Conservation (phyloP, 2,888 invertebrate genomes). For the Pheosia tremula region DNA sequence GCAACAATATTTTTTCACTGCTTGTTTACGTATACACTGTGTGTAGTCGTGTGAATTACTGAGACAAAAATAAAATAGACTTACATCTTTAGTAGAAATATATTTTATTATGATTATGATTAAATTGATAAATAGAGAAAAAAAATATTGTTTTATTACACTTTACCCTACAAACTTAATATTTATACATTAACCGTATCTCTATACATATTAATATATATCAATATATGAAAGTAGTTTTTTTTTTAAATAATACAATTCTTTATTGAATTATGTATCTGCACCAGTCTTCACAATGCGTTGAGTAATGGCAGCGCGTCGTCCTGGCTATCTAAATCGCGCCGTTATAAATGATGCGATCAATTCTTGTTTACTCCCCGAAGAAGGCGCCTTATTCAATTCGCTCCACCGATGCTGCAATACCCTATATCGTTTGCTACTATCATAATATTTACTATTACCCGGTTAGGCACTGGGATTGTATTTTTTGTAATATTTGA, state of each 20-base stretch:
- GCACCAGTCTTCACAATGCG: slow-evolving; percentile 27
- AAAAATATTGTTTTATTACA: no score
- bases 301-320: slow-evolving; percentile 53
- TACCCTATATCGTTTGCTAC: neutral
- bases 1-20: neutral
- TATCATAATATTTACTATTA: neutral
- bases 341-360: slow-evolving; percentile 75
- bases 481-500: neutral
- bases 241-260: neutral
- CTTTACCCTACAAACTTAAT: no score
- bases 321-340: slow-evolving; percentile 68
- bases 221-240: neutral
- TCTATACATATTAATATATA: no score
- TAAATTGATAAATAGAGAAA: no score
- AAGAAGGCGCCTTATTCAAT: slow-evolving; percentile 47
- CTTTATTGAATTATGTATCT: slow-evolving; percentile 5
- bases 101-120: no score
- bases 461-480: neutral
- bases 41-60: neutral
- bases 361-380: slow-evolving; percentile 70
- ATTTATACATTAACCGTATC: no score
- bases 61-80: neutral
- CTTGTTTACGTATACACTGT: neutral
- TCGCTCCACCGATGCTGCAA: slow-evolving; percentile 15
- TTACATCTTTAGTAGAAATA: neutral